Conservation (phyloP, 2,113 vertebrate genomes). For the Salvelinus fontinalis region DNA sequence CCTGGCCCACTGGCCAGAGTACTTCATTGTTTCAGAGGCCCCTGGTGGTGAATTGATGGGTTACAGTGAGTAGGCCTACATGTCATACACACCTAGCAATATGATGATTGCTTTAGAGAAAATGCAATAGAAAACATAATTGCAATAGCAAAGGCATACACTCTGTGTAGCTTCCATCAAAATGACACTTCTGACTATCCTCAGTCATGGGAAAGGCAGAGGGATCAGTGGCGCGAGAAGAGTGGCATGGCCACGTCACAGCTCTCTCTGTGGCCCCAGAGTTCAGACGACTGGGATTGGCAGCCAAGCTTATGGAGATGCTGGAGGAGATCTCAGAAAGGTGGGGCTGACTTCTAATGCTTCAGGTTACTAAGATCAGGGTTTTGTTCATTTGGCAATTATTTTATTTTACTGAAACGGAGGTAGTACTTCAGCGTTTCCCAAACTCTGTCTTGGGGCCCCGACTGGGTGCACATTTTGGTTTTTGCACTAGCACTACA, state of each 20-base stretch:
- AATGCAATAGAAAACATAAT: no score
- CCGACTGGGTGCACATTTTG: no score
- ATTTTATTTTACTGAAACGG: no score
- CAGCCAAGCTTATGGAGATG: conserved; percentile 95
- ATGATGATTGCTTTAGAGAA: no score
- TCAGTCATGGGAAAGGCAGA: conserved; percentile 97
- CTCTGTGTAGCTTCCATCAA: rapidly evolving
- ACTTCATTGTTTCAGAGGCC: conserved; percentile 94
- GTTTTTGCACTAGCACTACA: no score
- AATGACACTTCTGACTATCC: background rate
- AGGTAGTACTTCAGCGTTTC: no score
- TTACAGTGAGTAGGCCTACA: conserved; percentile 80
- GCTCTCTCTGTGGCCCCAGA: conserved; percentile 93
- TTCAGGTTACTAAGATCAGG: no score
- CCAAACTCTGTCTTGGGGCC: no score
- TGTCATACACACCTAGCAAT: background rate
- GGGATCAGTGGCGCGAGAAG: conserved; percentile 92
- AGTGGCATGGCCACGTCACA: conserved; percentile 95
- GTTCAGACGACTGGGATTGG: conserved; percentile 90
- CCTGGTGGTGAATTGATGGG: conserved; percentile 96
- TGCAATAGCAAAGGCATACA: no score
- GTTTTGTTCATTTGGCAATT: no score
- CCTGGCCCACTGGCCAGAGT: conserved; percentile 96
- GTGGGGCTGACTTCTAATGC: conserved; percentile 58
- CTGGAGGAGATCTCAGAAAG: conserved; percentile 96